phyloP scores from a whole-genome alignment of 2,113 vertebrate species.

The Cyphomyrus discorhynchus region DNA sequence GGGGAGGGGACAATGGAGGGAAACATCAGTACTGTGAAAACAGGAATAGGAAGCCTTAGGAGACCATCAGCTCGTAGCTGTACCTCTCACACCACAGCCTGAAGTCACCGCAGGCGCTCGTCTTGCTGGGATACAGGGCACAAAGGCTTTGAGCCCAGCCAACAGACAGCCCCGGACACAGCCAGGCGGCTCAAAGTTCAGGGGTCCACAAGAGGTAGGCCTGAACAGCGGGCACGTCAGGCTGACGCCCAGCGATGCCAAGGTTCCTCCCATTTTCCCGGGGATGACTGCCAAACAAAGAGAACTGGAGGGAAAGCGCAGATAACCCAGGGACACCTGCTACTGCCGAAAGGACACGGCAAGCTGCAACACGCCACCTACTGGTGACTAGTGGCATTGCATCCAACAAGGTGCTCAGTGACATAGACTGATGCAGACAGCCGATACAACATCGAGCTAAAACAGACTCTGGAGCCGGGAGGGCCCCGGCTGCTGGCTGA shows the following conservation, averaged over 20 bases:
- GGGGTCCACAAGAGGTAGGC: background rate
- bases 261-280: background rate
- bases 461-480: background rate
- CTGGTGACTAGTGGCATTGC: background rate
- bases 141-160: background rate
- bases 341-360: background rate
- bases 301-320: background rate
- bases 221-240: background rate
- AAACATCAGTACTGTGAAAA: background rate
- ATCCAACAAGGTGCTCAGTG: background rate
- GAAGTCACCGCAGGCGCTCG: background rate
- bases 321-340: background rate
- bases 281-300: background rate
- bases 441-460: background rate
- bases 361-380: background rate
- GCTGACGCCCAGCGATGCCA: background rate
- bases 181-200: background rate
- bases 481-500: background rate
- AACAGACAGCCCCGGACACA: background rate
- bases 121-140: background rate
- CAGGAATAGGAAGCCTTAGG: background rate
- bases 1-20: background rate
- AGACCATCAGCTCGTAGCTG: background rate
- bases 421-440: background rate
- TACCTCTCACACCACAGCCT: background rate